Evolutionary conservation across 2,797 vertebrate genomes (phyloP).

Genomic region (Thripadectes ignobilis): DNA sequence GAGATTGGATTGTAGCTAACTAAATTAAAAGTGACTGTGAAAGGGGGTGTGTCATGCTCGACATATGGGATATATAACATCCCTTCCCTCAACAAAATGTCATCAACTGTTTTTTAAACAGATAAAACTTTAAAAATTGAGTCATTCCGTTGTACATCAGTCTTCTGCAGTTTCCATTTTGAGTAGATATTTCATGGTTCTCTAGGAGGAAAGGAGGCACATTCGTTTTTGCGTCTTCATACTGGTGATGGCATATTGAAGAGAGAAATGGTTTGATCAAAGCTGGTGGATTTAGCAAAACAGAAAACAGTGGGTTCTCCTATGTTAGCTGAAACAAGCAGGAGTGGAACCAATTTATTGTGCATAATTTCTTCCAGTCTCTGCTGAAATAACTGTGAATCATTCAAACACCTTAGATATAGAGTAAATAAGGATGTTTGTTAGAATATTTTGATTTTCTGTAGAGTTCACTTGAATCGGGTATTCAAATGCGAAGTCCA

Average conservation of each 20-base stretch:
- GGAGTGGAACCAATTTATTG: constrained; percentile 59
- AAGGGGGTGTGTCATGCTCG: neutral
- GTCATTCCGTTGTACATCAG: neutral
- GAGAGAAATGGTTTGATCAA: constrained; percentile 42
- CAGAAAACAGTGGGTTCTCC: constrained; percentile 25
- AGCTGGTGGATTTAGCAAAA: constrained; percentile 54
- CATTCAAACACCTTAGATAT: neutral
- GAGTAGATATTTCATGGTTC: neutral
- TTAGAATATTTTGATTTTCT: constrained; percentile 19
- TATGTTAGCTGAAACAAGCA: constrained; percentile 46
- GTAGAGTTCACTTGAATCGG: neutral
- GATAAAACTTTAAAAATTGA: neutral
- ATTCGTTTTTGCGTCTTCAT: neutral
- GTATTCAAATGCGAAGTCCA: neutral
- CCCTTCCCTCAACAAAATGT: neutral
- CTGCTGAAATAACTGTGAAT: neutral
- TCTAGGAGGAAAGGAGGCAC: neutral
- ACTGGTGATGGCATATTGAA: neutral
- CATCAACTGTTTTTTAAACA: neutral
- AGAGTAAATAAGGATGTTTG: neutral
- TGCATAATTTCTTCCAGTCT: constrained; percentile 55
- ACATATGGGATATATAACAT: neutral
- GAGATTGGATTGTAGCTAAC: neutral
- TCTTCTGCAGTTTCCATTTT: neutral
- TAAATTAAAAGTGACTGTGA: neutral